Base-by-base conservation (phyloP, 1,140 invertebrate species). In the Bombus picipes region DNA sequence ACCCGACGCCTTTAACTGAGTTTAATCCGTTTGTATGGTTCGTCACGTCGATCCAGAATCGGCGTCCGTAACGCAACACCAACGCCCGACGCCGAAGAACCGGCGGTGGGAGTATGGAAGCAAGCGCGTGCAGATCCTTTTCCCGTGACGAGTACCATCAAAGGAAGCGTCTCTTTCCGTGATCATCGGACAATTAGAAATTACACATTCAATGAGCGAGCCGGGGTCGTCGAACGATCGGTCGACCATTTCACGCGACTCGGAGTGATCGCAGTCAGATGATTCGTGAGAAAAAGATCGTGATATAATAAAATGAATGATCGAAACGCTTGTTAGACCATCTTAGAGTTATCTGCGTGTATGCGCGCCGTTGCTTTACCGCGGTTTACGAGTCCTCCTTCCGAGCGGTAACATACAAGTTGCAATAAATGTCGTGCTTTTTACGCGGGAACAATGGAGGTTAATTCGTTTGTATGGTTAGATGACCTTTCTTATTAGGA, bases 1-100 rank as follows among this genome's bases (percentile, higher is more conserved):
- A 37, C 79, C 2, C 34, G 57, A 78, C 88, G 88, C 83, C 68
- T 87, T 87, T 81, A 85, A 88, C 79, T 80, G 32, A n/a, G 39
- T 57, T 91, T 91, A 87, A 91, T 91, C 81, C 81, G 79, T 89
- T 88, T 84, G 89, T 73, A 83, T 70, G 81, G 39, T 47, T 73
- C 59, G 79, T 65, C 68, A 65, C 43, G 74, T 34, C 62, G 77
- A 47, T 76, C 79, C 68, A 65, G 87, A 85, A 74, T 66, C 72
- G 75, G 34, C 59, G 43, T 39, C 73, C 62, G 70, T 84, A 71
- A 84, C 65, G 78, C 65, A 77, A 77, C 41, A 28, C 41, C 68
- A 73, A 10, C 43, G 28, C 32, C 10, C 41, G 15, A 57, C 22
- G 6, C 22, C 22, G 25, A n/a, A 37, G 18, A 10, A 76, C 22